Base-by-base conservation (phyloP, 1,140 invertebrate genomes). In the Steinernema khuongi region DNA sequence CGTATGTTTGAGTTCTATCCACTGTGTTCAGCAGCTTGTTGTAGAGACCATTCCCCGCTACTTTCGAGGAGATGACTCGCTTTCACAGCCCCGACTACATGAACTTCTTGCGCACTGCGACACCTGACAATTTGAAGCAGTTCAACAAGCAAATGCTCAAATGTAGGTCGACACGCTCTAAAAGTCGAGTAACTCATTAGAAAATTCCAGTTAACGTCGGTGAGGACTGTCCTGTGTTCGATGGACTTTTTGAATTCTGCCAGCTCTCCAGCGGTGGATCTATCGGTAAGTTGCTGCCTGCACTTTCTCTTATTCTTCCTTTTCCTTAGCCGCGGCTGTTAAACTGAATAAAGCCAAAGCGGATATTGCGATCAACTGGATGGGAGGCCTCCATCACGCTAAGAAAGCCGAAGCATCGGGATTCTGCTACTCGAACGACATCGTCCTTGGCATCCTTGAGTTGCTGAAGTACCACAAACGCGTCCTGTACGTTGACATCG, bases 1-100 rank as follows among this genome's bases (percentile, higher is more conserved):
- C 90, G 94, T 97, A 90, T 92, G 92, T 89, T 60, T 60, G 43
- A 77, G 30, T 36, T 71, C 70, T 22, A 14, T 14, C 31, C 43
- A 0, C 0, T 60, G 26, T 67, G 74, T 71, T 36, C 33, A 31
- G 50, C 17, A 32, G 19, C 14, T 26, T 60, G 41, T 33, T 80
- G 72, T 85, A 97, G 94, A 89, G 96, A 80, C 96, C 96, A 36
- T 96, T 98, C 85, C 99, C 99, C 89, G 97, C 97, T 18, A 97
- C 95, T 44, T 94, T 94, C 76, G 96, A 99, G 87, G 97, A 99
- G 88, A 99, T 99, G 95, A 99, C 96, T 26, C 97, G 97, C 87
- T 99, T 99, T 86, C 97, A 99, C 87, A 97, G 94, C 80, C 96
- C 99, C 88, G 97, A 99, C 84, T 99, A 99, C 85, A 97, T 99